phyloP scores from a whole-genome alignment of 2,888 invertebrate species.

The Drosophila rellima region DNA sequence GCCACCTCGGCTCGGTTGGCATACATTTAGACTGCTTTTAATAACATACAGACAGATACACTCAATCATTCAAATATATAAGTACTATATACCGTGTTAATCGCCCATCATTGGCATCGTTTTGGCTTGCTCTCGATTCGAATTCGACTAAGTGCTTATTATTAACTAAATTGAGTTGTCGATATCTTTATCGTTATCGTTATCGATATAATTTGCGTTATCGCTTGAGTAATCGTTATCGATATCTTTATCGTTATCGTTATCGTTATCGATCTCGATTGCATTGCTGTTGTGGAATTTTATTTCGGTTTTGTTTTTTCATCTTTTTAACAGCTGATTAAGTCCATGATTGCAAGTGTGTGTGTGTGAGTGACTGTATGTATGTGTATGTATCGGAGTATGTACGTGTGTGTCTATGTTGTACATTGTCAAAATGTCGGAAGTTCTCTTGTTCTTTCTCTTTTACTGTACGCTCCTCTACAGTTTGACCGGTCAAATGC shows the following conservation, averaged over 20 bases:
- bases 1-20: constrained; percentile 4
- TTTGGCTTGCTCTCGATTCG: constrained; percentile 49
- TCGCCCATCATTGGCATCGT: constrained; percentile 44
- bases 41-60: constrained; percentile 4
- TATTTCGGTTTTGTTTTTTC: neutral
- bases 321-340: constrained; percentile 3
- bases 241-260: constrained; percentile 21
- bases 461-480: constrained; percentile 4
- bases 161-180: constrained; percentile 59
- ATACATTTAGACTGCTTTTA: constrained; percentile 4
- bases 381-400: neutral
- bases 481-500: constrained; percentile 23
- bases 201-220: neutral
- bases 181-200: constrained; percentile 21
- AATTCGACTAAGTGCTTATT: constrained; percentile 57
- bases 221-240: constrained; percentile 40
- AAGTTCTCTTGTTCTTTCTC: constrained; percentile 49
- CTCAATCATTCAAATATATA: neutral
- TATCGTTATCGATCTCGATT: constrained; percentile 23
- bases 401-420: constrained; percentile 11
- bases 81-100: constrained; percentile 37
- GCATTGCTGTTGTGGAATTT: constrained; percentile 5
- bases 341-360: neutral
- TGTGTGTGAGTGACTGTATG: neutral
- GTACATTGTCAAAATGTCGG: constrained; percentile 47